phyloP scores from a whole-genome alignment of 2,113 vertebrate species.

The Noturus placidus region DNA sequence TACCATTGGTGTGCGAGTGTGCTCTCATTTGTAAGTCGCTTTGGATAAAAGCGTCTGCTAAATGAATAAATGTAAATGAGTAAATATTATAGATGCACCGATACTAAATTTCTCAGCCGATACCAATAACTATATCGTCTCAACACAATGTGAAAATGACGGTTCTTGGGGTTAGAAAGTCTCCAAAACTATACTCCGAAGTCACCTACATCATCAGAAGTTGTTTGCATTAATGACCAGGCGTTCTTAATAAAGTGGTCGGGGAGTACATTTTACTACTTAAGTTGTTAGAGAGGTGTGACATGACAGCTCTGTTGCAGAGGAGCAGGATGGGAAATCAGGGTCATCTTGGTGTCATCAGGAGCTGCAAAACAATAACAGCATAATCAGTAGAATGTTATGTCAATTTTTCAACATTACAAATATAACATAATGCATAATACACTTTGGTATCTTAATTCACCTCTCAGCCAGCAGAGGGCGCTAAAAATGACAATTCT shows the following conservation, averaged over 20 bases:
- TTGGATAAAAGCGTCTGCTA: no score
- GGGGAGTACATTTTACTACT: background rate
- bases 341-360: conserved; percentile 35
- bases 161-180: no score
- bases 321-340: conserved; percentile 18
- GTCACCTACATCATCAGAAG: no score
- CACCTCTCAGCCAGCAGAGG: background rate
- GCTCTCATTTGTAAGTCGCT: no score
- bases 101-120: no score
- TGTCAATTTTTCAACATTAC: background rate
- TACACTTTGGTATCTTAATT: background rate
- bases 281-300: background rate
- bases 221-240: background rate
- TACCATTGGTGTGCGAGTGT: no score
- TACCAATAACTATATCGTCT: no score
- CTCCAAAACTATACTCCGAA: no score
- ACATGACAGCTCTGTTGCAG: background rate
- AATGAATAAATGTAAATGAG: no score
- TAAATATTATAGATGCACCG: no score
- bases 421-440: background rate
- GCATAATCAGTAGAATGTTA: background rate
- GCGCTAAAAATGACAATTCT: background rate
- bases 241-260: background rate
- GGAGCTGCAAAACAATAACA: conserved; percentile 10
- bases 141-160: no score